These are phyloP conservation scores for Parnassius apollo DNA, from an alignment of 2,888 invertebrate genomes.

Conservation along the genomic window DNA sequence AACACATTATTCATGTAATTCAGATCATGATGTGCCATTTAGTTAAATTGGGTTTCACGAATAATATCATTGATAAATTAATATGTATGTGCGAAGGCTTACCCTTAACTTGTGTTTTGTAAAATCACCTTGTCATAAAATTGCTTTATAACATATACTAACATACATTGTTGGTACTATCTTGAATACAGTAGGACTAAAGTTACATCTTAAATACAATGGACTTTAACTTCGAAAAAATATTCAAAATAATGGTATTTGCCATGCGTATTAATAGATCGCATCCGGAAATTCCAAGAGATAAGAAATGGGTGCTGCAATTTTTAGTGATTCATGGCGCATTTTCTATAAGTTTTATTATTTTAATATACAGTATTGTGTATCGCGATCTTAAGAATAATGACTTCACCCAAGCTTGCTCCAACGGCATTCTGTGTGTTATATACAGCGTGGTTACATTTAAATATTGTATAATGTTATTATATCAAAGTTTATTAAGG, in stretches of 20 bases:
- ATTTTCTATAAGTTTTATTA: constrained; percentile 21
- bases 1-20: too few species aligned
- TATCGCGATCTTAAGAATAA: constrained; percentile 32
- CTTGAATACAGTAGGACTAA: neutral
- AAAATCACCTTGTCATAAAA: neutral
- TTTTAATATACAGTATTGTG: constrained; percentile 32
- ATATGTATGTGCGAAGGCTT: neutral
- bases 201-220: neutral
- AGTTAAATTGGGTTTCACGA: too few species aligned
- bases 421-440: constrained; percentile 34
- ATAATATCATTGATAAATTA: neutral
- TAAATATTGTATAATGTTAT: constrained; percentile 35
- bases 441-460: constrained; percentile 31
- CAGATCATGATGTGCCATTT: too few species aligned
- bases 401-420: constrained; percentile 32
- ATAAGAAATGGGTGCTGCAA: constrained; percentile 33
- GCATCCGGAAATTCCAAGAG: constrained; percentile 33
- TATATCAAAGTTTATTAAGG: constrained; percentile 34
- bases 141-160: neutral
- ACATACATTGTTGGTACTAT: neutral
- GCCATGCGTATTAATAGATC: constrained; percentile 31
- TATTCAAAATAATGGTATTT: constrained; percentile 31
- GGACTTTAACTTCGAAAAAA: constrained; percentile 31
- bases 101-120: constrained; percentile 7
- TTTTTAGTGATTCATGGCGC: constrained; percentile 29